Evolutionary conservation across 2,888 invertebrate species (phyloP).

Genomic region (Himalopsyche tibetana): DNA sequence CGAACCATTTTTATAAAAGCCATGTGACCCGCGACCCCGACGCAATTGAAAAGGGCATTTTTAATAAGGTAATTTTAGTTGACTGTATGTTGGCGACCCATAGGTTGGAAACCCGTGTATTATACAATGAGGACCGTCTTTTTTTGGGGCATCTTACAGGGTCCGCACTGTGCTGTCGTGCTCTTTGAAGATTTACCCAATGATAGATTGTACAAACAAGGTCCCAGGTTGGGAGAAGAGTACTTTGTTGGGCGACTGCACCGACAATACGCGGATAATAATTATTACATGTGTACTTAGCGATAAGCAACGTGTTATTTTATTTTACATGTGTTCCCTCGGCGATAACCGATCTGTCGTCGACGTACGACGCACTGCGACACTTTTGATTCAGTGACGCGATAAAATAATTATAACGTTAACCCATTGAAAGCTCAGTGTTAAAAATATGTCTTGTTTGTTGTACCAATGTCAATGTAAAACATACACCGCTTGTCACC

Average conservation of each 20-base stretch:
- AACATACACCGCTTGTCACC: too few relatives aligned
- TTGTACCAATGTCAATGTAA: too few relatives aligned
- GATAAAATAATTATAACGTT: not conserved
- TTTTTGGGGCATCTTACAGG: not conserved
- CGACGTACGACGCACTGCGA: slow-evolving; percentile 12
- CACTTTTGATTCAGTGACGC: slow-evolving; percentile 21
- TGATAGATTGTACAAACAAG: slow-evolving; percentile 59
- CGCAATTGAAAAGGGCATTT: too few relatives aligned
- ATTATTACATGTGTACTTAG: slow-evolving; percentile 60
- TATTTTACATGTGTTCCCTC: slow-evolving; percentile 60
- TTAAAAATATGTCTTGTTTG: too few relatives aligned
- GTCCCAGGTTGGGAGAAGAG: slow-evolving; percentile 16
- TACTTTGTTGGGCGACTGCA: not conserved
- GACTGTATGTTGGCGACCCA: too few relatives aligned
- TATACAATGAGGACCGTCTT: too few relatives aligned
- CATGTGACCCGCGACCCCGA: too few relatives aligned
- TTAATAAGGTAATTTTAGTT: too few relatives aligned
- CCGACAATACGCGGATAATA: slow-evolving; percentile 6
- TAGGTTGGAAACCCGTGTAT: too few relatives aligned
- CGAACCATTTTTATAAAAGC: too few relatives aligned
- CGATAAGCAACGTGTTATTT: slow-evolving; percentile 58
- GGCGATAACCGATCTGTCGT: slow-evolving; percentile 51
- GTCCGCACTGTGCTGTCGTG: not conserved
- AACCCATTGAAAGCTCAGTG: too few relatives aligned
- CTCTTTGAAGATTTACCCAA: slow-evolving; percentile 60